Evolutionary conservation across 1,140 invertebrate genomes (phyloP).

Genomic region (Tenebrio molitor): DNA sequence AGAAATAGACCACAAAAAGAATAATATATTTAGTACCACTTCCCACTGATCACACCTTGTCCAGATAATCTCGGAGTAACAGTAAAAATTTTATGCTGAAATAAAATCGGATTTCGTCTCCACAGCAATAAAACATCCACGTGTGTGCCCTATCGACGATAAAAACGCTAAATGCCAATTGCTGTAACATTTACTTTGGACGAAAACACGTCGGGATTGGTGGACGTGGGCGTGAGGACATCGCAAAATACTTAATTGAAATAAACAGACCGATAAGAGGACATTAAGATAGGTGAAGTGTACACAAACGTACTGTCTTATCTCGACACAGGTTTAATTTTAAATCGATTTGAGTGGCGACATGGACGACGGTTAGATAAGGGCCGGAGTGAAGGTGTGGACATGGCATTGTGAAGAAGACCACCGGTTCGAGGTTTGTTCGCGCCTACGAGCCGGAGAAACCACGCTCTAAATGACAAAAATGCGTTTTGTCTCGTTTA

Average conservation of each 20-base stretch:
- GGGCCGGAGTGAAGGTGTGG: conserved; percentile 48
- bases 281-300: conserved; percentile 64
- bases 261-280: conserved; percentile 64
- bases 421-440: conserved; percentile 48
- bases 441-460: conserved; percentile 51
- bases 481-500: not conserved
- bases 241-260: conserved; percentile 66
- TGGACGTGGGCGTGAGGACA: conserved; percentile 57
- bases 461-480: not conserved
- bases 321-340: conserved; percentile 65
- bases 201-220: conserved; percentile 20
- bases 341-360: conserved; percentile 64
- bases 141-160: conserved; percentile 23
- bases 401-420: conserved; percentile 43
- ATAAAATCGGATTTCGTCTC: no score
- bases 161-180: conserved; percentile 56
- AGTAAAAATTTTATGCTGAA: no score
- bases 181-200: conserved; percentile 59
- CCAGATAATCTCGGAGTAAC: no score
- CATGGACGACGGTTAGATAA: conserved; percentile 57
- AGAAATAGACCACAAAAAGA: no score
- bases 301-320: conserved; percentile 59
- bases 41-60: no score
- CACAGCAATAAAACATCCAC: not conserved
- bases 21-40: no score